These are phyloP conservation scores for Rhinella marina DNA, from an alignment of 2,797 vertebrate species.

Conservation along the genomic window DNA sequence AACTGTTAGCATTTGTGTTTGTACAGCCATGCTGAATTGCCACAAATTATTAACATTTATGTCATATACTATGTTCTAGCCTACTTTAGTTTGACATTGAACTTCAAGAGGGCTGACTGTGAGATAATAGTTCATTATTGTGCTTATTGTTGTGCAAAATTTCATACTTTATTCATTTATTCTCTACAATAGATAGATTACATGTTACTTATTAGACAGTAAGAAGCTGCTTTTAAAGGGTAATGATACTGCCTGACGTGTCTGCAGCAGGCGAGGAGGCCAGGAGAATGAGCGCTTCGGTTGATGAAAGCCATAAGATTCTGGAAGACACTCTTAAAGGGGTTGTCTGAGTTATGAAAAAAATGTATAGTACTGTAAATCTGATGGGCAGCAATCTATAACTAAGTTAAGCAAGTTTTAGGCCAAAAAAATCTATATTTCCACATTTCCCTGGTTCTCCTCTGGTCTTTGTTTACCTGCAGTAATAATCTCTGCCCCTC, in stretches of 20 bases:
- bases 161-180: neutral
- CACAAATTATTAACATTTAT: conserved; percentile 37
- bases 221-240: neutral
- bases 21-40: conserved; percentile 23
- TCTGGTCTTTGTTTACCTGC: too few relatives aligned
- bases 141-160: neutral
- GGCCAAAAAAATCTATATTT: too few relatives aligned
- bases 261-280: too few relatives aligned
- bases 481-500: too few relatives aligned
- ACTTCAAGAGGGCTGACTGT: neutral
- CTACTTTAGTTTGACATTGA: neutral
- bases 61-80: conserved; percentile 7
- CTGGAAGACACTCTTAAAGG: too few relatives aligned
- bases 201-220: neutral
- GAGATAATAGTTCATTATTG: neutral
- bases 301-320: too few relatives aligned
- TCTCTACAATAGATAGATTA: neutral
- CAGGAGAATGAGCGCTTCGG: too few relatives aligned
- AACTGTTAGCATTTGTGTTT: conserved; percentile 18
- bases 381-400: too few relatives aligned
- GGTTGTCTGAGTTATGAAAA: too few relatives aligned
- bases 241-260: neutral
- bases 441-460: too few relatives aligned
- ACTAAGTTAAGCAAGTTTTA: too few relatives aligned
- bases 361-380: too few relatives aligned